Base-by-base conservation (phyloP, 92 coral and sea anemone species). In the Scolanthus callimorphus region DNA sequence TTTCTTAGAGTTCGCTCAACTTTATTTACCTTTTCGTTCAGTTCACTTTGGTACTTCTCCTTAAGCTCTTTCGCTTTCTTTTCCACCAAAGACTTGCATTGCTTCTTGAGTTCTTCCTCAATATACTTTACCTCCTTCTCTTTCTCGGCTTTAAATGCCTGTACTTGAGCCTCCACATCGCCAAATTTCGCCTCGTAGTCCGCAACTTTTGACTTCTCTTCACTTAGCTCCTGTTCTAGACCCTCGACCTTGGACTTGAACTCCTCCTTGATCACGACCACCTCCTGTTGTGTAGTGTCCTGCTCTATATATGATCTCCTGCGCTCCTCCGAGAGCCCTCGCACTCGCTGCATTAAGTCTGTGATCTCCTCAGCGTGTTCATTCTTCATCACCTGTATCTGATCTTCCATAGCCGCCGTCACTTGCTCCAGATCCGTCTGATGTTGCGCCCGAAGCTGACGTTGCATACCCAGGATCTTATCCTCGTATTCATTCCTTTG, bases 331-430 rank as follows among this genome's bases (percentile, higher is more conserved):
- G 90, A 81, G 25, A 84, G 78, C 51, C 81, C 85, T 51, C 90
- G 85, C 24, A 91, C 46, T 39, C 88, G 65, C 26, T 81, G 83
- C 60, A 66, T 70, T 21, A 79, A 74, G 25, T 88, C 97, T 69
- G 91, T 88, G 19, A 85, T 64, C 64, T 91, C 97, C 71, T 85
- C 74, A 12, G 81, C 28, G 58, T 88, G 85, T 20, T 88, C 84
- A 47, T 76, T 73, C 57, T 85, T 83, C 43, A 91, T 76, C 38
- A 67, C 81, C 57, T 88, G 95, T 65, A 91, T 79, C 82, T 91
- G 97, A 23, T 91, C 97, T 55, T 91, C 97, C 90, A 89, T 89
- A 55, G 88, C 97, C 27, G 85, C 79, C 11, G 96, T 88, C 53
- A 82, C 96, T 54, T 84, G 72, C n/a, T 84, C 96, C 30, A 91